A percentile compares a stretch with the other conserved stretches of the same genome.
phyloP scores from a whole-genome alignment of 2,888 invertebrate species.

The Andrena bicolor region DNA sequence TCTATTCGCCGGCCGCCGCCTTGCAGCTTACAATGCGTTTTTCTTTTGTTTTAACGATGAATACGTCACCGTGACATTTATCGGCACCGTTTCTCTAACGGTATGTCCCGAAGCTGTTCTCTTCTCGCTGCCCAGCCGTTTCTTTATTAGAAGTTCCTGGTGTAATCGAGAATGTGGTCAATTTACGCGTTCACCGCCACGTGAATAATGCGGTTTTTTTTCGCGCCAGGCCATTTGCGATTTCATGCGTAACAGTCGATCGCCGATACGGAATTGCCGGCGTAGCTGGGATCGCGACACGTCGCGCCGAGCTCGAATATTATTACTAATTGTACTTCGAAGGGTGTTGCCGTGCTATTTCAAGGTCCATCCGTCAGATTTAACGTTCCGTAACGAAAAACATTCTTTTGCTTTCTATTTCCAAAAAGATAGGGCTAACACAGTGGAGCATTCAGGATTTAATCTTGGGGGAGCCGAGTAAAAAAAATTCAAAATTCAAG shows the following conservation, averaged over 20 bases:
- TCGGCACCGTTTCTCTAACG: slow-evolving; percentile 8
- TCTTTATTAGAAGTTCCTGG: slow-evolving; percentile 30
- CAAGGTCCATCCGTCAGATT: no score
- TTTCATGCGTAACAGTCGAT: slow-evolving; percentile 56
- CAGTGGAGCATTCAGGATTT: no score
- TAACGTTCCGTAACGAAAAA: no score
- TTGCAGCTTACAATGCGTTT: not conserved
- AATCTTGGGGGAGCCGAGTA: no score
- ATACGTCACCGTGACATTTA: slow-evolving; percentile 21
- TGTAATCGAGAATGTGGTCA: slow-evolving; percentile 39
- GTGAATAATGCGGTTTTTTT: slow-evolving; percentile 27
- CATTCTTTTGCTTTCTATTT: no score
- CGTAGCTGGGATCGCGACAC: slow-evolving; percentile 21
- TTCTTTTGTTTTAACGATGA: not conserved
- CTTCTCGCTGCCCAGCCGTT: not conserved
- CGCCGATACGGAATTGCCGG: slow-evolving; percentile 31
- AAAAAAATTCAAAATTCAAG: no score
- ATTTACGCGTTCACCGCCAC: slow-evolving; percentile 25
- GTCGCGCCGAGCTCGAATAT: slow-evolving; percentile 19
- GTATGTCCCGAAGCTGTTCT: not conserved
- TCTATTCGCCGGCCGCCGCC: slow-evolving; percentile 8
- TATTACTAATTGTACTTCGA: slow-evolving; percentile 11
- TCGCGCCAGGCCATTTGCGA: slow-evolving; percentile 40
- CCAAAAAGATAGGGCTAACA: no score
- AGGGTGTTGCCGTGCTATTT: not conserved